These are phyloP conservation scores for Drosophila pegasa DNA, from an alignment of 2,888 invertebrate species.

Conservation along the genomic window DNA sequence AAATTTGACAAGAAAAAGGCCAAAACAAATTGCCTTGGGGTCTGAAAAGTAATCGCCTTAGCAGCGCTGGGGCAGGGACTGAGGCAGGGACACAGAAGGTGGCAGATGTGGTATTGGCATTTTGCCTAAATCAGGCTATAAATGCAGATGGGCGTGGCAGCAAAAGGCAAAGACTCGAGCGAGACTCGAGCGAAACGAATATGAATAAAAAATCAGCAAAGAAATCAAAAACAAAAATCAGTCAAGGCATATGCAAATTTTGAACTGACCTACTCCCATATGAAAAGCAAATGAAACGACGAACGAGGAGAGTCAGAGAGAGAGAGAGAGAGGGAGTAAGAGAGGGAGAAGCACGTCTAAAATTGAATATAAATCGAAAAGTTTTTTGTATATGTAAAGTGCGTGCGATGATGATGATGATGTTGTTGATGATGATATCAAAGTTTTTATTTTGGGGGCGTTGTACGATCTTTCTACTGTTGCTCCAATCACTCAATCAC, in stretches of 20 bases:
- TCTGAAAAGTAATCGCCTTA: conserved; percentile 59
- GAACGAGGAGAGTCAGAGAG: conserved; percentile 37
- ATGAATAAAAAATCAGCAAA: conserved; percentile 75
- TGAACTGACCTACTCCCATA: conserved; percentile 81
- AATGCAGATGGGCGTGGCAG: conserved; percentile 62
- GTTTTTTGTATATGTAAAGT: conserved; percentile 59
- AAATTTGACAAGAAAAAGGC: conserved; percentile 38
- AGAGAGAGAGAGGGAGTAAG: conserved; percentile 1
- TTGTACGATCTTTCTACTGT: conserved; percentile 55
- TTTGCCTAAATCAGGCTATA: conserved; percentile 50
- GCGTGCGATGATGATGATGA: conserved; percentile 29
- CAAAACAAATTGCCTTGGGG: conserved; percentile 51
- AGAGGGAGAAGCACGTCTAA: conserved; percentile 24
- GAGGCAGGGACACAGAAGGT: not conserved
- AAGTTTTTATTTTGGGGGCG: conserved; percentile 52
- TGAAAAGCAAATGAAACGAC: conserved; percentile 69
- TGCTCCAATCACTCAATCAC: conserved; percentile 36
- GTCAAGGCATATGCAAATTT: conserved; percentile 80
- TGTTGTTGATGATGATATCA: conserved; percentile 36
- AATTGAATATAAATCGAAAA: conserved; percentile 34
- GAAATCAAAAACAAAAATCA: conserved; percentile 62
- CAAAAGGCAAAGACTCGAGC: conserved; percentile 39
- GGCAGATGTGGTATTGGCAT: conserved; percentile 17
- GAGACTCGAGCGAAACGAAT: conserved; percentile 43
- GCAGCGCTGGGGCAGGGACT: not conserved